Percentiles rank a stretch among this genome's conserved stretches.
These are phyloP conservation scores for Tapirus terrestris DNA, from an alignment of 2,113 vertebrate species.

Conservation along the genomic window DNA sequence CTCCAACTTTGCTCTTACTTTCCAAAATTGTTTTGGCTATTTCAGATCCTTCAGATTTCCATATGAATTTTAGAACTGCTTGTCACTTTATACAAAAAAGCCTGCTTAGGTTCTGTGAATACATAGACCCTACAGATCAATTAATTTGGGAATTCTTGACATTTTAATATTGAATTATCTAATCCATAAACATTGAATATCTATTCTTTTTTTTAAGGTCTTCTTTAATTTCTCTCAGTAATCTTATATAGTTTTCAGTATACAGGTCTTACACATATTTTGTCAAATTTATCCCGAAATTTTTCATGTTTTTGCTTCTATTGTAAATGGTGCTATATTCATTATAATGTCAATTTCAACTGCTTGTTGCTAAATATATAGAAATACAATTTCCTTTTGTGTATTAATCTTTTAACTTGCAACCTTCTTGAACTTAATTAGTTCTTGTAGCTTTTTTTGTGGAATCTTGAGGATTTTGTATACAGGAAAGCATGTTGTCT, in stretches of 20 bases:
- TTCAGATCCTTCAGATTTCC: background rate
- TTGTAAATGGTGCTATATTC: background rate
- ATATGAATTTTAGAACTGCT: background rate
- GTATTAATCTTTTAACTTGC: background rate
- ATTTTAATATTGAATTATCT: background rate
- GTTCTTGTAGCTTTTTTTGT: background rate
- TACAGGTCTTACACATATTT: background rate
- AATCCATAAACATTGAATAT: background rate
- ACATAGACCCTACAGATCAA: background rate
- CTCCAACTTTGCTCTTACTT: background rate
- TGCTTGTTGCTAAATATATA: background rate
- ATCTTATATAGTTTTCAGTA: background rate
- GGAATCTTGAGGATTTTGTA: background rate
- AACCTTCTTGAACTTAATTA: background rate
- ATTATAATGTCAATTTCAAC: background rate
- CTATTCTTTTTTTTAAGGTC: background rate
- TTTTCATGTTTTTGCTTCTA: constrained; percentile 10
- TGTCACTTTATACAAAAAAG: background rate
- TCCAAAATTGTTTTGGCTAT: constrained; percentile 11
- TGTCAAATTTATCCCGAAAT: background rate
- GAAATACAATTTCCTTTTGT: background rate
- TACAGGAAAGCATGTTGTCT: background rate
- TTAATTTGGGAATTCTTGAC: background rate
- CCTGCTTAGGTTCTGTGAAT: background rate
- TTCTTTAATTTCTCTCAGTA: background rate